phyloP scores from a whole-genome alignment of 2,797 vertebrate species.

The Macroramphosus scolopax region DNA sequence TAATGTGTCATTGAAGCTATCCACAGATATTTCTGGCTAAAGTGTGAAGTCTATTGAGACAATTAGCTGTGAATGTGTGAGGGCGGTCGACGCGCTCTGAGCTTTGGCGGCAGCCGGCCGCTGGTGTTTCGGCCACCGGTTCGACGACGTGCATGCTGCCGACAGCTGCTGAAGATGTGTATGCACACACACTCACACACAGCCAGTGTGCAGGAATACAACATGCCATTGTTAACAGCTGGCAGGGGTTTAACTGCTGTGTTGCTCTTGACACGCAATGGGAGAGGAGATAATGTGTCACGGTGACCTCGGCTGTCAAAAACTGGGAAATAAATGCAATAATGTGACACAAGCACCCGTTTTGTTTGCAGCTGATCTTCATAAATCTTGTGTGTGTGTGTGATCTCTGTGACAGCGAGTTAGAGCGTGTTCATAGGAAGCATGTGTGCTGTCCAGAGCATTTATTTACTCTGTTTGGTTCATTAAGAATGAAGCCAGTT shows the following conservation, averaged over 20 bases:
- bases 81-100: conserved; percentile 22
- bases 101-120: conserved; percentile 40
- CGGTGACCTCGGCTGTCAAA: conserved; percentile 56
- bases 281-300: conserved; percentile 44
- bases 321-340: conserved; percentile 42
- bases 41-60: conserved; percentile 20
- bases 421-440: background rate
- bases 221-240: conserved; percentile 72
- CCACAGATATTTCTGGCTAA: conserved; percentile 9
- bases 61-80: conserved; percentile 34
- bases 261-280: conserved; percentile 56
- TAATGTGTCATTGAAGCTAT: background rate
- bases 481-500: background rate
- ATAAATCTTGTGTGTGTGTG: conserved; percentile 22
- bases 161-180: conserved; percentile 61
- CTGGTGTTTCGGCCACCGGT: conserved; percentile 32
- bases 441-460: no score
- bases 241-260: conserved; percentile 64
- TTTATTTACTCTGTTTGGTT: background rate
- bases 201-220: conserved; percentile 52
- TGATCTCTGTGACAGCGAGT: conserved; percentile 24
- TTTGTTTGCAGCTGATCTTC: conserved; percentile 22
- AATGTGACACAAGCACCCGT: conserved; percentile 45
- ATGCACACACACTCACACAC: conserved; percentile 22
- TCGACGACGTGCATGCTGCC: conserved; percentile 28